phyloP scores from a whole-genome alignment of 2,113 vertebrate genomes.

The Lamprologus tigripictilis region DNA sequence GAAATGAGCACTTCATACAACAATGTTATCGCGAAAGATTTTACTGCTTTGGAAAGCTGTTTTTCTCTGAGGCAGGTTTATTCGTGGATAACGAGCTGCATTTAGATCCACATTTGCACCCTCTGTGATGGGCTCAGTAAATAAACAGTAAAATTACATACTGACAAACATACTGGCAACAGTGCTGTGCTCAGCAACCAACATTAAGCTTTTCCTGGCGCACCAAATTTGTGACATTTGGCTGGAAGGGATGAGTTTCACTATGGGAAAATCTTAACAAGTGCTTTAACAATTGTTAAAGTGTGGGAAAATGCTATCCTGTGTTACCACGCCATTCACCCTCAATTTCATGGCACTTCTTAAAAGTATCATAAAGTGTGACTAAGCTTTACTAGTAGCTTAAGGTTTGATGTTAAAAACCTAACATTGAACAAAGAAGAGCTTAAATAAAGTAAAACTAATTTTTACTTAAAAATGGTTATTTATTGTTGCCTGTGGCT shows the following conservation, averaged over 20 bases:
- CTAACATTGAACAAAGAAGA: background rate
- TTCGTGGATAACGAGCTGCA: background rate
- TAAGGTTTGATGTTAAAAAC: background rate
- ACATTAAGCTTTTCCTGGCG: background rate
- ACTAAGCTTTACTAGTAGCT: background rate
- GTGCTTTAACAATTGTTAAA: background rate
- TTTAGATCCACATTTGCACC: background rate
- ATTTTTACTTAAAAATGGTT: background rate
- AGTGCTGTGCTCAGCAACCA: background rate
- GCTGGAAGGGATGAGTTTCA: constrained; percentile 19
- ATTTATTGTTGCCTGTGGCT: background rate
- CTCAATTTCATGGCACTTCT: constrained; percentile 39
- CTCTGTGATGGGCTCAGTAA: background rate
- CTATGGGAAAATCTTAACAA: constrained; percentile 43
- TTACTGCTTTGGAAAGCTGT: background rate
- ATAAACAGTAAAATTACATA: background rate
- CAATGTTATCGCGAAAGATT: background rate
- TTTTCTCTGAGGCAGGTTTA: background rate
- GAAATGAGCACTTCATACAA: background rate
- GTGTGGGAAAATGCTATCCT: constrained; percentile 41
- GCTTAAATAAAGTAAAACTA: background rate
- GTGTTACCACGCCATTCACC: constrained; percentile 31
- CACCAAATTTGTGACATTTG: constrained; percentile 11
- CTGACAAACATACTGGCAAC: background rate
- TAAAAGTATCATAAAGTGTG: constrained; percentile 7